Conservation (phyloP, 2,797 vertebrate genomes). For the Coccyzus lansbergi region DNA sequence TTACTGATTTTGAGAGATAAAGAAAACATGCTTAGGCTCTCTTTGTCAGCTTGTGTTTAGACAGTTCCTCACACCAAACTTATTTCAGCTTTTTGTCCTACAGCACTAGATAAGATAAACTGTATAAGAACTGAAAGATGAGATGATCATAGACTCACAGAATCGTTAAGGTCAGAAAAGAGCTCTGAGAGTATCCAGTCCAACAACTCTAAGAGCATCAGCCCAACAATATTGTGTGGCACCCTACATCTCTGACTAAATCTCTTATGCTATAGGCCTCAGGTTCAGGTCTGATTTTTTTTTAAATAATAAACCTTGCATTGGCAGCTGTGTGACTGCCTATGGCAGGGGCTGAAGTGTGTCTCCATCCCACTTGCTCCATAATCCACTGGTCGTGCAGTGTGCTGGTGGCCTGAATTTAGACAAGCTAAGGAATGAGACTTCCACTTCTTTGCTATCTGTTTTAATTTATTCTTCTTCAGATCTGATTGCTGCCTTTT, state of each 20-base stretch:
- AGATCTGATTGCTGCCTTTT: not conserved
- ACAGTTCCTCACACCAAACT: not conserved
- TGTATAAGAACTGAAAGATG: not conserved
- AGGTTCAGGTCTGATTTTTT: not conserved
- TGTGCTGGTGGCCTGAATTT: not conserved
- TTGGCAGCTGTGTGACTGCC: not conserved
- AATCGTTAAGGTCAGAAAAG: no score
- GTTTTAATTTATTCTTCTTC: not conserved
- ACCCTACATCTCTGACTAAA: not conserved
- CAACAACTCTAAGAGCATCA: no score
- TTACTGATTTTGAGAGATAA: not conserved
- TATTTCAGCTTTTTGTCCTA: not conserved
- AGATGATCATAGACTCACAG: not conserved
- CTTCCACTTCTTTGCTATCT: not conserved
- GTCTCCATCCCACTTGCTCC: not conserved
- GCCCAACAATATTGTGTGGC: not conserved
- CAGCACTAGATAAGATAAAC: not conserved
- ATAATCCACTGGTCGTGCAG: not conserved
- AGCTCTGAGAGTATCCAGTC: no score
- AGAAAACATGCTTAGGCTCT: not conserved
- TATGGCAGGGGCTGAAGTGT: not conserved
- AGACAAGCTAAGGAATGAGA: rapidly evolving
- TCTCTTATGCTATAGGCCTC: not conserved
- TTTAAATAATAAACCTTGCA: not conserved
- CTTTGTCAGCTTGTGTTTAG: not conserved